Percentiles rank a stretch among this genome's conserved stretches.
Evolutionary conservation across 2,113 vertebrate species (phyloP).

Genomic region (Serranochromis macrocephalus): DNA sequence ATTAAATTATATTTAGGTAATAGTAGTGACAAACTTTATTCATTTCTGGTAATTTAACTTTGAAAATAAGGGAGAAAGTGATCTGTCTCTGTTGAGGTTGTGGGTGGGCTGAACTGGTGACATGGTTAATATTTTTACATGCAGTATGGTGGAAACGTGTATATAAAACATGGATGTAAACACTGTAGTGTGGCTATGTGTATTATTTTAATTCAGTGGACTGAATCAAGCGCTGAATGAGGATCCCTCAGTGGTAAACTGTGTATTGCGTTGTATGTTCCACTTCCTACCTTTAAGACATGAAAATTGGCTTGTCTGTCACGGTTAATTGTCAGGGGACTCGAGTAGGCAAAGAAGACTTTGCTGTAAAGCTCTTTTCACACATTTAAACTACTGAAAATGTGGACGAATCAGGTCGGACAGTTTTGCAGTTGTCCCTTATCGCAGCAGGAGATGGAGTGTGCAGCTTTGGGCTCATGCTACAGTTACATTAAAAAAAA

Average conservation of each 20-base stretch:
- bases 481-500: background rate
- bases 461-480: background rate
- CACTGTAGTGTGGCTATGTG: background rate
- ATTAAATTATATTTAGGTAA: background rate
- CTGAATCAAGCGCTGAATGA: background rate
- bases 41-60: background rate
- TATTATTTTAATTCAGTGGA: background rate
- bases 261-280: background rate
- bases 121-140: background rate
- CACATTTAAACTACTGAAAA: background rate
- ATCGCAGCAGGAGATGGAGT: background rate
- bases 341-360: background rate
- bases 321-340: background rate
- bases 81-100: background rate
- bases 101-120: background rate
- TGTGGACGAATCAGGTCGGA: background rate
- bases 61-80: background rate
- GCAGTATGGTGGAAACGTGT: background rate
- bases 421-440: background rate
- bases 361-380: background rate
- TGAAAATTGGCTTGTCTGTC: background rate
- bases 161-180: constrained; percentile 7
- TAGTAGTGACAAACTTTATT: background rate
- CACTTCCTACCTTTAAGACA: background rate
- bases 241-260: background rate